Evolutionary conservation across 2,888 invertebrate genomes (phyloP).

Genomic region (Thumatha senex): DNA sequence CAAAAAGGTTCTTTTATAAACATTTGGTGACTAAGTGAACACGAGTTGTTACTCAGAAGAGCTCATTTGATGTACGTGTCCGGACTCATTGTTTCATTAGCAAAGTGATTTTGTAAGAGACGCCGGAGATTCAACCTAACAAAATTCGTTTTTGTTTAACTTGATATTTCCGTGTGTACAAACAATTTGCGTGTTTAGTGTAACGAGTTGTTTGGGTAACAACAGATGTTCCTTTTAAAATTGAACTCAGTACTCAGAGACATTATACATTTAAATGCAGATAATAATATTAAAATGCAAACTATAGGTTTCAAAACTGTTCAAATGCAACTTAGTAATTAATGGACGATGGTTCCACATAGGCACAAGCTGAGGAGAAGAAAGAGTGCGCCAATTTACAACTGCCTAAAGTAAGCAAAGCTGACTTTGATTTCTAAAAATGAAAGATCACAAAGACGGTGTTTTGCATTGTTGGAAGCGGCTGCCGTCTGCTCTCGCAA

Average conservation of each 20-base stretch:
- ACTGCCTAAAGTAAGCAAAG: no score
- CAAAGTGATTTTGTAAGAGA: constrained; percentile 32
- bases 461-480: no score
- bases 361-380: no score
- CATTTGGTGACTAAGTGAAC: constrained; percentile 18
- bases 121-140: constrained; percentile 10
- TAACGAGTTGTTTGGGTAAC: neutral
- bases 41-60: constrained; percentile 23
- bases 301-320: neutral
- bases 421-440: no score
- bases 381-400: no score
- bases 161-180: constrained; percentile 2
- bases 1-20: constrained; percentile 18
- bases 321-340: no score
- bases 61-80: constrained; percentile 25
- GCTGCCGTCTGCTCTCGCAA: no score
- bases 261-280: no score
- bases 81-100: constrained; percentile 37
- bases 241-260: neutral
- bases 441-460: no score
- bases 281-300: no score
- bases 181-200: constrained; percentile 4
- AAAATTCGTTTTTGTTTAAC: constrained; percentile 10
- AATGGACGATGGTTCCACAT: no score
- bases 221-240: constrained; percentile 5